Percentiles rank a stretch among this genome's conserved stretches.
Conservation (phyloP, 2,797 vertebrate species). For the Hypotaenidia philippensis region DNA sequence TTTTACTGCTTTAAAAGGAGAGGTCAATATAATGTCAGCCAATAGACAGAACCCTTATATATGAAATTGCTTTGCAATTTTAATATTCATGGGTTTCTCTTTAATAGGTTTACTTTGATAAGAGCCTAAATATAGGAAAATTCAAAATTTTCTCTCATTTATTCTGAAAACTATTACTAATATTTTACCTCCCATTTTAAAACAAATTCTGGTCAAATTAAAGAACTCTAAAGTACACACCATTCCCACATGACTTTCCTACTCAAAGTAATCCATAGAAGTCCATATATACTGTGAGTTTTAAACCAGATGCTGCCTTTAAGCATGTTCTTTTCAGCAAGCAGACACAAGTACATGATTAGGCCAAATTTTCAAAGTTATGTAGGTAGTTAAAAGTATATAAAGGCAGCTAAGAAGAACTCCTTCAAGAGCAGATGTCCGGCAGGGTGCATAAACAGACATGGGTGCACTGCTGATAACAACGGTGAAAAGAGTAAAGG, state of each 20-base stretch:
- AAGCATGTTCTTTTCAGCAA: background rate
- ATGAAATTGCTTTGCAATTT: background rate
- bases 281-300: background rate
- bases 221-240: background rate
- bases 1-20: constrained; percentile 53
- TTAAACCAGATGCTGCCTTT: background rate
- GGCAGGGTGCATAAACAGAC: too few species aligned
- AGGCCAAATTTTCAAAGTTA: background rate
- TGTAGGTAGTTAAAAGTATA: background rate
- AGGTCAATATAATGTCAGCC: constrained; percentile 49
- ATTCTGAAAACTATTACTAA: background rate
- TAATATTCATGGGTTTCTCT: background rate
- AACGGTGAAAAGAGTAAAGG: background rate
- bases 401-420: background rate
- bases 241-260: background rate
- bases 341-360: background rate
- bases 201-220: background rate
- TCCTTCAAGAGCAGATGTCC: background rate
- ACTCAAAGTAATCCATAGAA: background rate
- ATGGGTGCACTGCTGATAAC: accelerated
- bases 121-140: background rate
- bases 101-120: background rate
- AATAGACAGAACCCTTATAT: background rate
- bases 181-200: background rate
- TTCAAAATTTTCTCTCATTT: background rate